These are phyloP conservation scores for Chunga burmeisteri DNA, from an alignment of 2,113 vertebrate genomes.

Conservation along the genomic window DNA sequence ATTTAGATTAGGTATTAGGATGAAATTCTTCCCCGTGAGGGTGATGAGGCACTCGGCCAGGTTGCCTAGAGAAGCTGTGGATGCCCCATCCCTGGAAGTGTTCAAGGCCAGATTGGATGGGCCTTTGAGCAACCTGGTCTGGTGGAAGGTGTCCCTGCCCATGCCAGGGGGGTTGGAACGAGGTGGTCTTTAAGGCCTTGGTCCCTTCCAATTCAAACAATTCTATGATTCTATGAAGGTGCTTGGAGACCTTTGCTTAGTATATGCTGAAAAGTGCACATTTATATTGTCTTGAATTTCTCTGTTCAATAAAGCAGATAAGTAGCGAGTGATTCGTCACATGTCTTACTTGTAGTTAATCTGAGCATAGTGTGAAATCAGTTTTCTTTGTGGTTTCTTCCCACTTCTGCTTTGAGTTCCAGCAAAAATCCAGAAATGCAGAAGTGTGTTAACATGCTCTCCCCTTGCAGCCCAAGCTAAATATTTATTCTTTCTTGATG, in stretches of 20 bases:
- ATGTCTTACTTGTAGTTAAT: neutral
- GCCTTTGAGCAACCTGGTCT: neutral
- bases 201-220: neutral
- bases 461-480: neutral
- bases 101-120: neutral
- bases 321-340: neutral
- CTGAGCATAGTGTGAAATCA: neutral
- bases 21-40: neutral
- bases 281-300: neutral
- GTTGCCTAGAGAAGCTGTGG: too few species aligned
- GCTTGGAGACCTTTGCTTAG: neutral
- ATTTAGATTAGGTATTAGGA: neutral
- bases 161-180: neutral
- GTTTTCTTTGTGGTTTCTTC: neutral
- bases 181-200: neutral
- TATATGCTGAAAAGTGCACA: neutral
- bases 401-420: neutral
- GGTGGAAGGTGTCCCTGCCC: neutral
- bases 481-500: conserved; percentile 36
- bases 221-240: neutral
- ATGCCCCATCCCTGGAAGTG: neutral
- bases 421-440: neutral
- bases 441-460: neutral
- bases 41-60: too few species aligned
- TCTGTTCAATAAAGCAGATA: neutral